Evolutionary conservation across 2,797 vertebrate species (phyloP), one percentile per base, ranked within the genome.

Genomic region (Argya squamiceps): DNA sequence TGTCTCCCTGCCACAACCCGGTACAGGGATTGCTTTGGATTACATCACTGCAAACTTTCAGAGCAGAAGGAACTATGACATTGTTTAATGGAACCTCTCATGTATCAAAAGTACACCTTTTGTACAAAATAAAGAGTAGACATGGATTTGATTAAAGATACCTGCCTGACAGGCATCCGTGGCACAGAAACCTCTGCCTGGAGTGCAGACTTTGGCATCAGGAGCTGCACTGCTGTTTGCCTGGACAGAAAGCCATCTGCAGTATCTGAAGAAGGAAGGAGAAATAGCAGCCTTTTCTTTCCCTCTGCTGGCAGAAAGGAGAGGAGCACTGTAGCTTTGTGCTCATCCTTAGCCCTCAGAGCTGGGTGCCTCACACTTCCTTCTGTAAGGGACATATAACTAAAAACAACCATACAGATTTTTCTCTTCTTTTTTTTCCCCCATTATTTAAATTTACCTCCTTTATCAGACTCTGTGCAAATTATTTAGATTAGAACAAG

Each of bases 281-380:
- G 39, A 50, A 60, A 56, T 1, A 71, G 29, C 53, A 88, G 76
- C 82, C 50, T 85, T 89, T 84, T 44, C 78, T 94, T 92, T 74
- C 81, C 73, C 78, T 95, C 84, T 94, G 71, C 65, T 6, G 29
- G 56, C 65, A 71, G 79, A 88, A 85, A 47, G 43, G n/a, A 75
- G 85, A 76, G 74, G 62, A 81, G 9, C 56, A 65, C 52, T 6
- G 7, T 5, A 43, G 58, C 23, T 56, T 58, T 55, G 19, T 55
- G 58, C 23, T 92, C 19, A 71, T 62, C 23, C 71, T 3, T 2
- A 91, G 46, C 50, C 71, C 55, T 70, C 75, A 88, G 91, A 68
- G 11, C n/a, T 74, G 62, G 22, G 37, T 36, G 37, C 23, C 39
- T 91, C 14, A 3, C 19, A 15, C 20, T 39, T 32, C 34, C n/a